phyloP scores from a whole-genome alignment of 2,888 invertebrate species.

The Folsomia candida region DNA sequence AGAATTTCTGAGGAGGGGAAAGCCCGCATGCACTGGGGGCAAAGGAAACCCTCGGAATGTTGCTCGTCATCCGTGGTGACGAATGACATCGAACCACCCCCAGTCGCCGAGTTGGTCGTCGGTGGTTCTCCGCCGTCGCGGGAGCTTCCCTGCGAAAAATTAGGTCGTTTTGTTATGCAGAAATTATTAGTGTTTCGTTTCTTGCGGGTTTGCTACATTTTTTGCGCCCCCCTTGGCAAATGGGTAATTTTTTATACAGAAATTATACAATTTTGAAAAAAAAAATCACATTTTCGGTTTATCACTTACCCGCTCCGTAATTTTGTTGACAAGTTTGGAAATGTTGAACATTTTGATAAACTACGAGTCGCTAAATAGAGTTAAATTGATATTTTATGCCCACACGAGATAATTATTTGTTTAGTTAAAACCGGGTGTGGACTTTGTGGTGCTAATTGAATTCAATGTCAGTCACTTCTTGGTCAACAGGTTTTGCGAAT shows the following conservation, averaged over 20 bases:
- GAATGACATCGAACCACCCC: conserved; percentile 22
- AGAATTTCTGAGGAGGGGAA: conserved; percentile 54
- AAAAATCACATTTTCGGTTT: background rate
- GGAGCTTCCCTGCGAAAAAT: conserved; percentile 16
- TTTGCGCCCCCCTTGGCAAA: too few species aligned
- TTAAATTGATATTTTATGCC: too few species aligned
- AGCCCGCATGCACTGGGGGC: conserved; percentile 55
- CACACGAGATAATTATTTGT: too few species aligned
- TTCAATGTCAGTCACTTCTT: too few species aligned
- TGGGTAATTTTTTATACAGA: background rate
- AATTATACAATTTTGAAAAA: background rate
- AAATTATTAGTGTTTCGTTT: too few species aligned
- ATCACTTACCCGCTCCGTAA: conserved; percentile 50
- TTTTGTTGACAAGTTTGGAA: conserved; percentile 50
- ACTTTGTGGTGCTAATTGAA: too few species aligned
- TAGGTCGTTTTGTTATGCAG: too few species aligned
- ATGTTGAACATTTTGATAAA: conserved; percentile 51
- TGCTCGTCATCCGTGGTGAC: conserved; percentile 43
- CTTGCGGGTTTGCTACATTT: too few species aligned
- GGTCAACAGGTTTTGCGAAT: too few species aligned
- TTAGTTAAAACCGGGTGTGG: too few species aligned
- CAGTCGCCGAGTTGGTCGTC: conserved; percentile 21
- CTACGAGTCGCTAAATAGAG: too few species aligned
- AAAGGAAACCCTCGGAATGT: conserved; percentile 57
- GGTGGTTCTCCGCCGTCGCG: conserved; percentile 18